Evolutionary conservation across 2,888 invertebrate species (phyloP), one percentile per base, ranked within the genome.

Genomic region (Stenurella melanura): DNA sequence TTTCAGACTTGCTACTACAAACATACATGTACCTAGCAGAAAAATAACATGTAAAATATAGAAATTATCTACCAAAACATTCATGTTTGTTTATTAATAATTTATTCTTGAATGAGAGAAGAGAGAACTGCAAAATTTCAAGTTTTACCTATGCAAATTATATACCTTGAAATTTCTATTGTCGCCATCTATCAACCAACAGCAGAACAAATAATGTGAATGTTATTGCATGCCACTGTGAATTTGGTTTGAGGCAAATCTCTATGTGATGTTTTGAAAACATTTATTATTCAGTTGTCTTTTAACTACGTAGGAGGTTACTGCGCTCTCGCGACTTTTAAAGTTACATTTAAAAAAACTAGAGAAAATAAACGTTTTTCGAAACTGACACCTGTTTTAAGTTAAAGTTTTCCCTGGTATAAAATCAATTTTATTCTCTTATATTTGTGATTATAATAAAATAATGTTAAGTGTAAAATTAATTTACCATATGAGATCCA

Each of bases 401-500:
- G 30, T 63, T 61, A 54, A 54, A 72, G 26, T 63, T 72, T 72
- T 63, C 54, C 18, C 19, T 54, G 2, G 50, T 54, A 18, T 6
- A 5, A 30, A 30, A 50, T 30, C n/a, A 7, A 63, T 54, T 63
- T 42, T 6, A 19, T 63, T 30, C 50, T 54, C 63, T 12, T 30
- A 54, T 50, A 17, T 30, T 30, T 30, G 61, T 72, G 63, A 56
- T 17, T 50, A 30, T 63, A 17, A 54, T 58, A 34, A 61, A 71
- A 38, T 57, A 68, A 72, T 57, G 68, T 69, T 74, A 63, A 63
- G 72, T 64, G 74, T 72, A 56, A 72, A 63, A 78, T 80, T 78
- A 76, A 66, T 64, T 66, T 77, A 73, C 82, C 80, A 82, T 80
- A 82, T 81, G 83, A 83, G 76, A 74, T 79, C 76, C 81, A 83